Conservation (phyloP, 2,888 invertebrate genomes). For the Eilema griseolum region DNA sequence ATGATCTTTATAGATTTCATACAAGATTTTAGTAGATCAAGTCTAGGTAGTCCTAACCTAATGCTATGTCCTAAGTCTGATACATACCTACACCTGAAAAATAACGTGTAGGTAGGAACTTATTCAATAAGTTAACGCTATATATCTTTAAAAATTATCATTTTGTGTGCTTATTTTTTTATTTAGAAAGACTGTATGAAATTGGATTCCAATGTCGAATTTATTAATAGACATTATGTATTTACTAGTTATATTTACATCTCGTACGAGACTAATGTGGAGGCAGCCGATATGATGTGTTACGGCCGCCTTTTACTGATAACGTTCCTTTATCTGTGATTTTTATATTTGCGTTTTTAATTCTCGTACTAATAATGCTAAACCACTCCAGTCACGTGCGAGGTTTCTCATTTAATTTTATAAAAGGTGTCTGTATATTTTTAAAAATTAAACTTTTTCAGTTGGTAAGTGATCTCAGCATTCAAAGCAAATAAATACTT, state of each 20-base stretch:
- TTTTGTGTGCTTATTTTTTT: conserved; percentile 18
- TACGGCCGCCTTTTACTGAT: conserved; percentile 12
- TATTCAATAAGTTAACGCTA: not conserved
- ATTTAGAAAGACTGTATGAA: conserved; percentile 51
- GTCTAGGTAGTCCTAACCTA: conserved; percentile 10
- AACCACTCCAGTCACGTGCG: conserved; percentile 10
- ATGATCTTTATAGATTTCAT: not conserved
- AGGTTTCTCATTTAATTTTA: conserved; percentile 5
- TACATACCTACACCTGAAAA: not conserved
- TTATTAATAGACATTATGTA: conserved; percentile 41
- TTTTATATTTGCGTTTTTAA: conserved; percentile 14
- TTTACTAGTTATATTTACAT: conserved; percentile 26
- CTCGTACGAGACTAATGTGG: conserved; percentile 13
- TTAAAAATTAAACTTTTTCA: conserved; percentile 22
- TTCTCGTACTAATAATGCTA: conserved; percentile 26
- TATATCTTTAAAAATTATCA: not conserved
- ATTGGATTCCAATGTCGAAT: conserved; percentile 55
- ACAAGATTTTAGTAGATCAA: not conserved
- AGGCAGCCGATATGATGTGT: not conserved
- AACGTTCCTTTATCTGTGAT: conserved; percentile 30
- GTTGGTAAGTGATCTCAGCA: conserved; percentile 60
- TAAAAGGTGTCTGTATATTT: not conserved
- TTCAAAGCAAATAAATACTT: conserved; percentile 23
- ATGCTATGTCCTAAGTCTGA: conserved; percentile 12
- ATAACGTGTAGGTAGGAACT: not conserved